Percentiles rank a stretch among this genome's conserved stretches.
phyloP scores from a whole-genome alignment of 2,888 invertebrate genomes.

The Noctua janthina region DNA sequence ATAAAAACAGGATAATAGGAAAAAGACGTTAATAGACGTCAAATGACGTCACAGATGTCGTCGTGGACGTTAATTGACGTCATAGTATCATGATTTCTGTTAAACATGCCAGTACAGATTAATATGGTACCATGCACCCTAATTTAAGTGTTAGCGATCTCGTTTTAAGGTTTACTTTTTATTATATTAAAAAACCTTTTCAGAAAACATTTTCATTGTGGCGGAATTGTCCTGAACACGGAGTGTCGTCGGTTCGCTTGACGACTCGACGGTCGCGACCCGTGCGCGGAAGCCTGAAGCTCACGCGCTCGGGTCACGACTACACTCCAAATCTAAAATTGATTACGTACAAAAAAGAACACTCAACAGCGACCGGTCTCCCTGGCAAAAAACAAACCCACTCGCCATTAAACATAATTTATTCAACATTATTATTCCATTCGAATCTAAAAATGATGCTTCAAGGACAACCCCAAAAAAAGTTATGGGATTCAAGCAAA shows the following conservation, averaged over 20 bases:
- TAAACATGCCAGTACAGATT: neutral
- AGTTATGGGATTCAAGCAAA: slow-evolving; percentile 67
- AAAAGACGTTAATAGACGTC: neutral
- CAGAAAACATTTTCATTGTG: slow-evolving; percentile 29
- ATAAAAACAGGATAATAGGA: neutral
- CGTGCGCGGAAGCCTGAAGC: slow-evolving; percentile 81
- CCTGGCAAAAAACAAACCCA: slow-evolving; percentile 78
- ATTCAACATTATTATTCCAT: slow-evolving; percentile 83
- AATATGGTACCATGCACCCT: neutral
- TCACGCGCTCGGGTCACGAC: slow-evolving; percentile 85
- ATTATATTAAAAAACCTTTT: slow-evolving; percentile 15
- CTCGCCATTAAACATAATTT: slow-evolving; percentile 84
- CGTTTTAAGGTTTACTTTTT: neutral
- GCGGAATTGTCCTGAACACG: slow-evolving; percentile 15
- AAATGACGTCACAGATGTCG: too few species aligned
- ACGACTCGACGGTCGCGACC: slow-evolving; percentile 15
- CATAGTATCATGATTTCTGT: neutral
- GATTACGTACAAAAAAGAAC: slow-evolving; percentile 83
- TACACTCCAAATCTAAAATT: slow-evolving; percentile 87
- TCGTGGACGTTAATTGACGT: too few species aligned
- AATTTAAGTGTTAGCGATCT: neutral
- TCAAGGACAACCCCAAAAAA: slow-evolving; percentile 70
- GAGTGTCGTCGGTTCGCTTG: slow-evolving; percentile 53
- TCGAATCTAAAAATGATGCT: slow-evolving; percentile 76
- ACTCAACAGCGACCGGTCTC: slow-evolving; percentile 72